Conservation (phyloP, 2,113 vertebrate species). For the Gymnarchus niloticus region DNA sequence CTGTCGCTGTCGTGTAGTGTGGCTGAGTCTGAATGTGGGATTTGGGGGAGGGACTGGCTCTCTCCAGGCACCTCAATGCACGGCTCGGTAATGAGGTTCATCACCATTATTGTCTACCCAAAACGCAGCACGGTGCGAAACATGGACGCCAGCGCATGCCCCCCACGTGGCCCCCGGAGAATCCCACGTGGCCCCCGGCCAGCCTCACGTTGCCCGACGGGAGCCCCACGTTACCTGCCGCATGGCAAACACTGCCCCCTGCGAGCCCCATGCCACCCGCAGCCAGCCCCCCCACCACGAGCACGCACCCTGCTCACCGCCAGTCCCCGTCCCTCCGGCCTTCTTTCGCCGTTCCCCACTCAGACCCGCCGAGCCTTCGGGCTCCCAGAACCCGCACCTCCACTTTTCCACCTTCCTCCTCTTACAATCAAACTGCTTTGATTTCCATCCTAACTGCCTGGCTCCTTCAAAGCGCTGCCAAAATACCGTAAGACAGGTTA, state of each 20-base stretch:
- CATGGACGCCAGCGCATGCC: too few species aligned
- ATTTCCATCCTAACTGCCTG: slow-evolving; percentile 67
- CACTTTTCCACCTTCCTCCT: slow-evolving; percentile 30
- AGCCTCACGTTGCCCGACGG: too few species aligned
- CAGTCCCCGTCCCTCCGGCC: too few species aligned
- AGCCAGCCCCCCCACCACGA: too few species aligned
- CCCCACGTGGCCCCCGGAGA: too few species aligned
- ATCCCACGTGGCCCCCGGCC: too few species aligned
- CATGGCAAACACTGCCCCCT: too few species aligned
- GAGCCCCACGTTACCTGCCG: too few species aligned
- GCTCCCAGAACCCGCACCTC: not conserved
- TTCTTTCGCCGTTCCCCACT: slow-evolving; percentile 60
- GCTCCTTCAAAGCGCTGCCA: slow-evolving; percentile 73
- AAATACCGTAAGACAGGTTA: slow-evolving; percentile 80
- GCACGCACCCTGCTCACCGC: too few species aligned
- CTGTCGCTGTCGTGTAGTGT: slow-evolving; percentile 24
- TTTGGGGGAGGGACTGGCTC: not conserved
- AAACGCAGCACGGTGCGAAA: too few species aligned
- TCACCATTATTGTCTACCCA: not conserved
- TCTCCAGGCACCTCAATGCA: not conserved
- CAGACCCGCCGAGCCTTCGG: slow-evolving; percentile 36
- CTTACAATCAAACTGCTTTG: slow-evolving; percentile 59
- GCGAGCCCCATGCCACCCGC: too few species aligned
- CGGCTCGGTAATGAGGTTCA: not conserved
- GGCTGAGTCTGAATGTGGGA: slow-evolving; percentile 4